phyloP scores from a whole-genome alignment of 2,888 invertebrate species.

The Aphodius sticticus region DNA sequence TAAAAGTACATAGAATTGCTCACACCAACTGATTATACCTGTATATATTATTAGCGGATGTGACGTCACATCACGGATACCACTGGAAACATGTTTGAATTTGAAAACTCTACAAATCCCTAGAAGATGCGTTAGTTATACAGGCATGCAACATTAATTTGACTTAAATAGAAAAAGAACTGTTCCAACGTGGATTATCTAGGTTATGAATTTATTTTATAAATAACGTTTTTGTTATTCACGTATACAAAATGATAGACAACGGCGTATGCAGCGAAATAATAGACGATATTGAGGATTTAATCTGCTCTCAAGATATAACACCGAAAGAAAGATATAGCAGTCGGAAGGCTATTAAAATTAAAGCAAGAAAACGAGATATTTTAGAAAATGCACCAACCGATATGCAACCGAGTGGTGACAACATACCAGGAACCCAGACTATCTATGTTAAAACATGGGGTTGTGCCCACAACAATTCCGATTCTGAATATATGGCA shows the following conservation, averaged over 20 bases:
- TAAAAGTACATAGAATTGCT: background rate
- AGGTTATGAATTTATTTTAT: background rate
- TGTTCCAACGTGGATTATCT: background rate
- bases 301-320: constrained; percentile 81
- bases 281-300: constrained; percentile 86
- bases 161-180: background rate
- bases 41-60: background rate
- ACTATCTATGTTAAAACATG: constrained; percentile 90
- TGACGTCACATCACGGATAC: background rate
- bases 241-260: constrained; percentile 6
- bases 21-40: background rate
- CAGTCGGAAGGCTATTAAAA: constrained; percentile 73
- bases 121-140: background rate
- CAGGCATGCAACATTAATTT: background rate
- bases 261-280: constrained; percentile 67
- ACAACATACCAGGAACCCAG: constrained; percentile 74
- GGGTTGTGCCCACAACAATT: constrained; percentile 98
- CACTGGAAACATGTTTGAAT: constrained; percentile 17
- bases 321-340: constrained; percentile 81
- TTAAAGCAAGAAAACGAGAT: constrained; percentile 67
- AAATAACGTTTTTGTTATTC: background rate
- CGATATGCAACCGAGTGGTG: constrained; percentile 40
- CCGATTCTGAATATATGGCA: constrained; percentile 99
- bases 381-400: constrained; percentile 31
- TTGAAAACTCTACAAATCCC: background rate